Evolutionary conservation across 2,888 invertebrate species (phyloP).

Genomic region (Plemyria rubiginata): DNA sequence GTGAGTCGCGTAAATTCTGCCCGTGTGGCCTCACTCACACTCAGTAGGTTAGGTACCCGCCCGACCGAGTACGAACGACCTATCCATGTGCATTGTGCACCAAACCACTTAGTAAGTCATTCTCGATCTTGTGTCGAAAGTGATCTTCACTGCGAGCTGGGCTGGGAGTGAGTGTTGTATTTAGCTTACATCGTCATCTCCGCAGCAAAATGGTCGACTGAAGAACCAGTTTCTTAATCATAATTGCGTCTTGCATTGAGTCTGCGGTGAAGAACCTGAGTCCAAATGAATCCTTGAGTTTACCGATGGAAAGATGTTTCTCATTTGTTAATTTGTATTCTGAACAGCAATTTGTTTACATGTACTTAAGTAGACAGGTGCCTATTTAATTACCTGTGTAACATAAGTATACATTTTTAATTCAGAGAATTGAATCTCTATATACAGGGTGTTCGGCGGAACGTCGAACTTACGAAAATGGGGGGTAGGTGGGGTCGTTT

Average conservation of each 20-base stretch:
- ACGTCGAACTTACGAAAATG: too few relatives aligned
- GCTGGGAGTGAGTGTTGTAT: constrained; percentile 53
- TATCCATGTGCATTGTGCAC: constrained; percentile 33
- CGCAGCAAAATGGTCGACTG: constrained; percentile 61
- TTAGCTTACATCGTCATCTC: constrained; percentile 59
- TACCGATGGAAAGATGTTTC: constrained; percentile 2
- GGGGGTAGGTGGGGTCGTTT: too few relatives aligned
- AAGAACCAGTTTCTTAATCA: constrained; percentile 82
- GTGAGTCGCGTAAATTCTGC: too few relatives aligned
- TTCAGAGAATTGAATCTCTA: too few relatives aligned
- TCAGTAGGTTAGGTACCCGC: constrained; percentile 1
- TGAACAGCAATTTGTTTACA: too few relatives aligned
- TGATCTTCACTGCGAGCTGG: constrained; percentile 25
- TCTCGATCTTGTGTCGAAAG: constrained; percentile 41
- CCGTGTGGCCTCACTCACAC: too few relatives aligned
- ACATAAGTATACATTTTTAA: too few relatives aligned
- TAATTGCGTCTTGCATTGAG: constrained; percentile 74
- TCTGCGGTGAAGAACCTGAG: constrained; percentile 44
- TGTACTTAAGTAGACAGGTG: too few relatives aligned
- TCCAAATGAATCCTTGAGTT: constrained; percentile 49
- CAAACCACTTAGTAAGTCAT: constrained; percentile 32
- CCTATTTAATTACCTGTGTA: too few relatives aligned
- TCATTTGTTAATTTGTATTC: too few relatives aligned
- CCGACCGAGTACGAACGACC: too few relatives aligned
- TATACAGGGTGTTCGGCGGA: too few relatives aligned